Conservation (phyloP, 2,888 invertebrate genomes). For the Crioceris asparagi region DNA sequence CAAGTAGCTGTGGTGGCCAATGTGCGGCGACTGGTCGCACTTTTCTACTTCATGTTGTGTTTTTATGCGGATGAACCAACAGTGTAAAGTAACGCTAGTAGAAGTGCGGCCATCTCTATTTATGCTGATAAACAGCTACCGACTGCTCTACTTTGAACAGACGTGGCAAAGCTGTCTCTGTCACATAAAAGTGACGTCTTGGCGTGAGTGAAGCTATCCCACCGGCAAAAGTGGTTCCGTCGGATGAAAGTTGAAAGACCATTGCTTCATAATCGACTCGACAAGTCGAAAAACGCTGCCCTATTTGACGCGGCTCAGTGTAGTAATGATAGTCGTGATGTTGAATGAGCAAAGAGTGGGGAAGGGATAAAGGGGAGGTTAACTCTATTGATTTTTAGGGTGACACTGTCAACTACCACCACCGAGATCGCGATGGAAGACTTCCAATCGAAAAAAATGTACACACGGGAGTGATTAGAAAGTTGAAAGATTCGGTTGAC, state of each 20-base stretch:
- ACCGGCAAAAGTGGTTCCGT: too few relatives aligned
- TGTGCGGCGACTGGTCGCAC: constrained; percentile 30
- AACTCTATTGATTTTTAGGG: constrained; percentile 56
- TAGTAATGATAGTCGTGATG: constrained; percentile 34
- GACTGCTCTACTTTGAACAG: constrained; percentile 33
- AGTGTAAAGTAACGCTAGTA: constrained; percentile 30
- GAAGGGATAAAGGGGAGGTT: constrained; percentile 41
- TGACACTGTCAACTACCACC: constrained; percentile 52
- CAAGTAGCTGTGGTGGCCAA: too few relatives aligned
- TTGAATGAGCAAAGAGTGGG: constrained; percentile 37
- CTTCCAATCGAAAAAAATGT: constrained; percentile 41
- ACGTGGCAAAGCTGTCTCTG: constrained; percentile 31
- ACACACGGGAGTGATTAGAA: constrained; percentile 30
- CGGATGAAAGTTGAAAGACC: too few relatives aligned
- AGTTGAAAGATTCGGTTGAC: constrained; percentile 19
- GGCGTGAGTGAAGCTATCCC: too few relatives aligned
- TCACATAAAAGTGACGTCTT: constrained; percentile 28
- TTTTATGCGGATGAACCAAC: constrained; percentile 33
- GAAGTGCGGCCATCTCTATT: constrained; percentile 25
- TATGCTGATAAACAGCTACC: constrained; percentile 25
- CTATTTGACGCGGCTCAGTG: constrained; percentile 28
- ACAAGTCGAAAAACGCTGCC: constrained; percentile 17
- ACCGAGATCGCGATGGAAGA: constrained; percentile 42
- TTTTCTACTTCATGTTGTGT: constrained; percentile 31
- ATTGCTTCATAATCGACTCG: constrained; percentile 7